phyloP scores from a whole-genome alignment of 2,113 vertebrate species.

The Anhinga rufa region DNA sequence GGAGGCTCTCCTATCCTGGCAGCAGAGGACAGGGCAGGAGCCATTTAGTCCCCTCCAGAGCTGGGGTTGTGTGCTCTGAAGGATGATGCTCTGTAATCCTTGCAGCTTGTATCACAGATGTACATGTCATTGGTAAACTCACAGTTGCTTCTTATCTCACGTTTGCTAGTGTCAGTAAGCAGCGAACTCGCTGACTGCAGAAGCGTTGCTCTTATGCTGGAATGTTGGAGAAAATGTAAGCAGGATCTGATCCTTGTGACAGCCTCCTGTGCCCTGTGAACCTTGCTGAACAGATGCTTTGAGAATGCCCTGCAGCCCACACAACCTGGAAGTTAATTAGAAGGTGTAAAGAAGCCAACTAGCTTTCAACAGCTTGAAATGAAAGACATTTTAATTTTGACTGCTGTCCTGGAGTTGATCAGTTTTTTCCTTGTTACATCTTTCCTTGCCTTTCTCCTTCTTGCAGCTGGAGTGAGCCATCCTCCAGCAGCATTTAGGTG shows the following conservation, averaged over 20 bases:
- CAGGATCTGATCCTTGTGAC: background rate
- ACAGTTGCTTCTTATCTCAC: background rate
- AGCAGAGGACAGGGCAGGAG: background rate
- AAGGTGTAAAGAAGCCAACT: background rate
- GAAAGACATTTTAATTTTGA: background rate
- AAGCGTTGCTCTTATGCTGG: background rate
- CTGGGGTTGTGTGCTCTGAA: background rate
- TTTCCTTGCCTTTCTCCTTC: background rate
- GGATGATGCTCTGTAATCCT: background rate
- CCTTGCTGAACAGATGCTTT: conserved; percentile 8
- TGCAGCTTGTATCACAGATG: background rate
- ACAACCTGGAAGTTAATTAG: background rate
- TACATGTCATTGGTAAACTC: background rate
- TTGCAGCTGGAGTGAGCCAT: background rate
- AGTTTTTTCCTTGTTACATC: background rate
- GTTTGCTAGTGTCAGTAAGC: background rate
- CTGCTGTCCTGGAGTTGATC: background rate
- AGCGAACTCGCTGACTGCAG: background rate
- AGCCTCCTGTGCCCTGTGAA: background rate
- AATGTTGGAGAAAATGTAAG: background rate
- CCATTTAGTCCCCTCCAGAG: background rate
- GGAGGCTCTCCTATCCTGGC: background rate
- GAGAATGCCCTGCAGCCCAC: background rate
- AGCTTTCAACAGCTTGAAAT: background rate
- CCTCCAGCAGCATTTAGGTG: background rate